Base-by-base conservation (phyloP, 2,113 vertebrate genomes). In the Eolophus roseicapilla region DNA sequence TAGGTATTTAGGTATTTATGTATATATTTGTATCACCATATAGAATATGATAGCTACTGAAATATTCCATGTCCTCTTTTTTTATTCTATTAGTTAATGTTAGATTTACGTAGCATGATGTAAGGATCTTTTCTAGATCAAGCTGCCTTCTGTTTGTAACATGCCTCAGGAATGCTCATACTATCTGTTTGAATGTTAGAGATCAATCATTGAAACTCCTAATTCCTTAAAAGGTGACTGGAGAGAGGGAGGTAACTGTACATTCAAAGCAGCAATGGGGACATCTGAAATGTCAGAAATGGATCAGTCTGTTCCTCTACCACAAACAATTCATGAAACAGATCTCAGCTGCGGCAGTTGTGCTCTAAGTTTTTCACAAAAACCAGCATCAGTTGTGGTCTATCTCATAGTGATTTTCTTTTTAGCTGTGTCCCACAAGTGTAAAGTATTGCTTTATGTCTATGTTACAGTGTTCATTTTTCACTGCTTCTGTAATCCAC, bases 141-240 rank as follows among this genome's bases (percentile, higher is more conserved):
- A 37, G 6, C 19, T 23, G 4, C 6, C 25, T 81, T 82, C 21
- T 77, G 17, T 53, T 43, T 33, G 6, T 9, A 47, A 67, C 3
- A 3, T 11, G 3, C 28, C 49, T 35, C 33, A 39, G 63, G 35
- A 49, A 20, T 43, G 41, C 9, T 63, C 28, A 1, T 17, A 9
- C 25, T 33, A 18, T 7, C 10, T 68, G 29, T n/a, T 62, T 82
- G 47, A 44, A 83, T 43, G 64, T 31, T 12, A 41, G 41, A 44
- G 2, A 47, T 44, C 24, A 10, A 9, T 6, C 24, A 17, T 1
- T 44, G 24, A 21, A 70, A 44, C 41, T 39, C 1, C 0, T 75
- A 78, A 53, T 28, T 70, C 64, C 37, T 62, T 28, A 8, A 44
- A 68, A 60, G 28, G 10, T 16, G 47, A 59, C 7, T 5, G 50